Percentiles rank a stretch among this genome's conserved stretches.
Conservation (phyloP, 2,113 vertebrate genomes). For the Brachypteracias leptosomus region DNA sequence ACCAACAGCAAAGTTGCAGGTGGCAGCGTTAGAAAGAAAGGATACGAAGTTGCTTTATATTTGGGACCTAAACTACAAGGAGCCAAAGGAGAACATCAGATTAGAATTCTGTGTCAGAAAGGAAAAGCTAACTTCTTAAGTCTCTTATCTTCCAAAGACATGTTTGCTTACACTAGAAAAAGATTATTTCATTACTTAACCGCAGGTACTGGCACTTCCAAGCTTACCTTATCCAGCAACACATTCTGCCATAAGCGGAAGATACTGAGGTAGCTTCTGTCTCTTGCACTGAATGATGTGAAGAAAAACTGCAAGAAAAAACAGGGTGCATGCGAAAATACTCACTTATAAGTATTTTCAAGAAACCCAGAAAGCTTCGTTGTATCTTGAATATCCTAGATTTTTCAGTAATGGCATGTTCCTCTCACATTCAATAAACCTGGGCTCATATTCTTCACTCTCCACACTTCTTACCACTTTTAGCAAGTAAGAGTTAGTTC, state of each 20-base stretch:
- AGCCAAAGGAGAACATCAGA: background rate
- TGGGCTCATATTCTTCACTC: background rate
- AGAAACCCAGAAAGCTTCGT: background rate
- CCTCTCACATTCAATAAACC: background rate
- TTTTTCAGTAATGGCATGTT: background rate
- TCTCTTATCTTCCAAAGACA: background rate
- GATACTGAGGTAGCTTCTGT: constrained; percentile 88
- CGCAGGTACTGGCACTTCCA: background rate
- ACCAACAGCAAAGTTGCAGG: background rate
- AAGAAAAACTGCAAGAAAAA: constrained; percentile 85
- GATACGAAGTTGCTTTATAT: background rate
- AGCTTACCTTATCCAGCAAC: constrained; percentile 86
- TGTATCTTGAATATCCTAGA: background rate
- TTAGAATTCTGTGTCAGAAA: background rate
- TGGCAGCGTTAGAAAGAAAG: background rate
- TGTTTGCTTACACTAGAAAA: background rate
- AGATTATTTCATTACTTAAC: background rate
- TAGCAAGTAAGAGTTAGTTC: background rate
- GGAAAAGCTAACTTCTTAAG: background rate
- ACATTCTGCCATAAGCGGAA: constrained; percentile 94
- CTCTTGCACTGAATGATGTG: constrained; percentile 89
- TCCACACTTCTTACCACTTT: background rate
- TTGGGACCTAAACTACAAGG: background rate
- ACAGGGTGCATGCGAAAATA: background rate
- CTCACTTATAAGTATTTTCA: background rate